Evolutionary conservation across 2,797 vertebrate genomes (phyloP).

Genomic region (Luscinia megarhynchos): DNA sequence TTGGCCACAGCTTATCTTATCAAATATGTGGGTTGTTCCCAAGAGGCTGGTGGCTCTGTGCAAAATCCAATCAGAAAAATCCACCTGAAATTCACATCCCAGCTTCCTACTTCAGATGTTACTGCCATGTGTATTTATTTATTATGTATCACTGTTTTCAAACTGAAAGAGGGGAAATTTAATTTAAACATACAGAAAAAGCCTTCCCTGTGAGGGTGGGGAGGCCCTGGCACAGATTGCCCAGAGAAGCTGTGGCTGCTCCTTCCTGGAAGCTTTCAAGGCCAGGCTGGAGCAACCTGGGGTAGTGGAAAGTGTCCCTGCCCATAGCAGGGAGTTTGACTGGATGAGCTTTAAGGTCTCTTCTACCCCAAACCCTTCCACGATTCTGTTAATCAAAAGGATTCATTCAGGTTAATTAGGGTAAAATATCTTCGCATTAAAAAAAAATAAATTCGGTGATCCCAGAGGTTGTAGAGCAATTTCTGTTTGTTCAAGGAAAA

Average conservation of each 20-base stretch:
- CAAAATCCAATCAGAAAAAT: background rate
- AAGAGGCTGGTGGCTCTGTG: background rate
- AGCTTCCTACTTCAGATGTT: background rate
- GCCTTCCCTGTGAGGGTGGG: background rate
- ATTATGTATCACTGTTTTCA: background rate
- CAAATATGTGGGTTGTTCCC: background rate
- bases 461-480: background rate
- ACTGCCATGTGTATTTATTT: background rate
- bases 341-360: background rate
- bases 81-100: background rate
- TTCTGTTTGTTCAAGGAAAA: background rate
- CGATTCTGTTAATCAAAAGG: background rate
- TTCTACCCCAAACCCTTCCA: background rate
- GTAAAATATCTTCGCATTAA: background rate
- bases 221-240: background rate
- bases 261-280: background rate
- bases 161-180: background rate
- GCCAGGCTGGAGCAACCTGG: background rate
- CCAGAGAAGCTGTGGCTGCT: background rate
- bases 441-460: background rate
- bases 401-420: background rate
- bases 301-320: background rate
- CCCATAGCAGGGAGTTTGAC: background rate
- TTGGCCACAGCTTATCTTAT: conserved; percentile 5
- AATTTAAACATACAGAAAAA: background rate